Evolutionary conservation across 23 tunicate genomes (phyloP), one percentile per base, ranked within the genome.

Genomic region (Styela plicata): DNA sequence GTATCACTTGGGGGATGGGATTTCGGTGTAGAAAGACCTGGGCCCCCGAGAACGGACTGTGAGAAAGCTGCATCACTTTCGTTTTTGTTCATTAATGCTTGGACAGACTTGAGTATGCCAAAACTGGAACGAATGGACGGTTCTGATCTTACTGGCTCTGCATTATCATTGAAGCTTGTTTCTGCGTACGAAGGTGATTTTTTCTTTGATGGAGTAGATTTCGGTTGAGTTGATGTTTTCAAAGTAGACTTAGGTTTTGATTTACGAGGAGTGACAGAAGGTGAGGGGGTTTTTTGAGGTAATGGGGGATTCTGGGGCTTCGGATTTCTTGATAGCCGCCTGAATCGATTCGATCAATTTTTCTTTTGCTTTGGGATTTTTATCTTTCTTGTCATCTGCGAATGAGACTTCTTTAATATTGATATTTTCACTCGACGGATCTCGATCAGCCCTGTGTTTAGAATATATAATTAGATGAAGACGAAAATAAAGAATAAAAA

Each of bases 61-160:
- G 90, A 86, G 31, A 91, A 83, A 1, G 73, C 44, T 16, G 84
- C 31, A 24, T 85, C 84, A 1, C 37, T 29, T 10, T 76, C 44
- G 57, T 76, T 32, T 71, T 84, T 85, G 30, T 85, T 86, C 83
- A 91, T 75, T 32, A 81, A 77, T 2, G 86, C 90, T 69, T 91
- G 86, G 63, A 91, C 90, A 16, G 90, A 85, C 57, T 86, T 76
- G 24, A 91, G 74, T 23, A 91, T 82, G 32, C 97, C 97, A 66
- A 91, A 83, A 36, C 53, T 88, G 1, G 85, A 86, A 16, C 26
- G 19, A 34, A 79, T 21, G n/a, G 80, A 74, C 35, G 34, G 23
- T 34, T 76, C 36, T 34, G 83, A 23, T n/a, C 28, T 75, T 24
- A 24, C 62, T 26, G 19, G 18, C 19, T 24, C 53, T 16, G 1